phyloP scores from a whole-genome alignment of 92 coral and sea anemone species.

The Diadumene lineata region DNA sequence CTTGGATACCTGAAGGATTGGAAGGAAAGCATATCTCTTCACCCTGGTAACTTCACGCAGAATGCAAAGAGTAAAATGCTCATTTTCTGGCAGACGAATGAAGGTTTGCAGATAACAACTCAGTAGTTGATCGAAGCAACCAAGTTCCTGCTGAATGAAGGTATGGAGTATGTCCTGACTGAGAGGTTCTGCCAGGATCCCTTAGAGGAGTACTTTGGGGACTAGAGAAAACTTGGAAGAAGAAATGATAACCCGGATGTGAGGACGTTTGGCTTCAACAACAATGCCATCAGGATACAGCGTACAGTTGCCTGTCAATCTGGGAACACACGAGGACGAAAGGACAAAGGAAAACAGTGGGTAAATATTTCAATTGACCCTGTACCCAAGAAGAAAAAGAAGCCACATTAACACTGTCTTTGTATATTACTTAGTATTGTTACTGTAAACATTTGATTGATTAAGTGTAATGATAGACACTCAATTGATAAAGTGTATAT shows the following conservation, averaged over 20 bases:
- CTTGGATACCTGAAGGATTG: constrained; percentile 39
- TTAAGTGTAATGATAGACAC: no score
- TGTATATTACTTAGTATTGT: no score
- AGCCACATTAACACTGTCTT: no score
- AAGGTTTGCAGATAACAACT: constrained; percentile 57
- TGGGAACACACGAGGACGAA: constrained; percentile 49
- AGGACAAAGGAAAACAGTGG: constrained; percentile 32
- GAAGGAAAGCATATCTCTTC: constrained; percentile 39
- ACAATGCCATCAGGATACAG: constrained; percentile 44
- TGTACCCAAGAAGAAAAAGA: constrained; percentile 31
- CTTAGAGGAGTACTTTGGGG: constrained; percentile 57
- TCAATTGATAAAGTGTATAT: no score
- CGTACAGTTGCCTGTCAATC: constrained; percentile 47
- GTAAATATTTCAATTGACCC: constrained; percentile 23
- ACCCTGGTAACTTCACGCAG: constrained; percentile 51
- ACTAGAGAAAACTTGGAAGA: constrained; percentile 47
- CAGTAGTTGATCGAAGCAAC: constrained; percentile 38
- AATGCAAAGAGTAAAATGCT: no score
- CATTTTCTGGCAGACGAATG: constrained; percentile 55
- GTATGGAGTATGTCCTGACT: constrained; percentile 55
- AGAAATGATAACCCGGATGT: constrained; percentile 53
- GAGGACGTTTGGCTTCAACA: constrained; percentile 49
- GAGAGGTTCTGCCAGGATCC: constrained; percentile 60
- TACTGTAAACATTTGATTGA: no score
- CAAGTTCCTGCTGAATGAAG: constrained; percentile 55